A percentile compares a stretch with the other conserved stretches of the same genome.
These are phyloP conservation scores for Megaceryle torquata DNA, from an alignment of 2,113 vertebrate species.

Conservation along the genomic window DNA sequence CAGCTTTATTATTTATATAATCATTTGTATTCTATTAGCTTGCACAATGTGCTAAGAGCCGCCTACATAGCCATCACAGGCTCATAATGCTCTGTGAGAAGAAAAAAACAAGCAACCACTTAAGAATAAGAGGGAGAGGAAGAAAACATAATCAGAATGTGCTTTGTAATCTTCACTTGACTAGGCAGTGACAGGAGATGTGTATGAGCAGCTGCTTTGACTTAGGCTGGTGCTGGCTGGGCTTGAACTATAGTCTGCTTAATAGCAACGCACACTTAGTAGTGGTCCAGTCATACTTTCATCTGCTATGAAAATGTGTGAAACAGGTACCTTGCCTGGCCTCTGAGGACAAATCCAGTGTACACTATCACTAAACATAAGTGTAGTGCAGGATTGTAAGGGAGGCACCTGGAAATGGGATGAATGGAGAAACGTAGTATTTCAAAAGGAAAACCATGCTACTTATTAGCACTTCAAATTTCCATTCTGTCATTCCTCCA, in stretches of 20 bases:
- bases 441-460: not conserved
- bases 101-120: not conserved
- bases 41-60: not conserved
- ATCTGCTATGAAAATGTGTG: not conserved
- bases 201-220: not conserved
- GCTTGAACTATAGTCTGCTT: not conserved
- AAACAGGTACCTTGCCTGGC: not conserved
- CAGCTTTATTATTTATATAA: constrained; percentile 54
- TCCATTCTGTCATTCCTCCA: not conserved
- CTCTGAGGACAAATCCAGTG: not conserved
- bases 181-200: not conserved
- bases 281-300: not conserved
- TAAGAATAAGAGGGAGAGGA: not conserved
- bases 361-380: not conserved
- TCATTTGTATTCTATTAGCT: constrained; percentile 49
- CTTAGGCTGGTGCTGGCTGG: not conserved
- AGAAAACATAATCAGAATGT: constrained; percentile 9
- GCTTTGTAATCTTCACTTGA: constrained; percentile 26
- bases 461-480: not conserved
- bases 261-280: not conserved
- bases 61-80: not conserved
- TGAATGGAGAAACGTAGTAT: not conserved
- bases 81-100: constrained; percentile 8
- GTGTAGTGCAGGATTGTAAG: not conserved
- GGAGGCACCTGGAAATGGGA: not conserved